Evolutionary conservation across 2,797 vertebrate genomes (phyloP).

Genomic region (Pseudochirops cupreus): DNA sequence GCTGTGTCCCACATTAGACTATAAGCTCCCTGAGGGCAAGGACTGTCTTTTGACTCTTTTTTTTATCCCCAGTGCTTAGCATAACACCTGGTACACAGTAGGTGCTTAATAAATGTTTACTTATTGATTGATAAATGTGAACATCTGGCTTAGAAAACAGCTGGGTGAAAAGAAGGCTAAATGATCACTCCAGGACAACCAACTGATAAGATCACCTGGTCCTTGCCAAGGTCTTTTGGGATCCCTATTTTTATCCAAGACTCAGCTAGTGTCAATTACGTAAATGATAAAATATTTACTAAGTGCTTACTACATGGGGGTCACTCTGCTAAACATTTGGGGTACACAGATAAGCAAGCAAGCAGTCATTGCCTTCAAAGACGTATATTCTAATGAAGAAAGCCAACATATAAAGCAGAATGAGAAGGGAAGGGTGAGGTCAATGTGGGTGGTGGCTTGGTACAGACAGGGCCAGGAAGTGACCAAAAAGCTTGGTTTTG

Average conservation of each 20-base stretch:
- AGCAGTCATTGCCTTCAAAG: not conserved
- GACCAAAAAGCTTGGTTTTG: not conserved
- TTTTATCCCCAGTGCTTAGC: not conserved
- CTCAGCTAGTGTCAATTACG: not conserved
- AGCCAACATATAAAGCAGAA: not conserved
- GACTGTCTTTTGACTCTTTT: not conserved
- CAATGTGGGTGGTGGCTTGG: not conserved
- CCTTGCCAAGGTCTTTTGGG: not conserved
- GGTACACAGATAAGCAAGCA: not conserved
- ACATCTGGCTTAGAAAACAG: not conserved
- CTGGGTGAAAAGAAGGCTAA: not conserved
- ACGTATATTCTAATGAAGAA: not conserved
- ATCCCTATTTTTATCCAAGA: not conserved
- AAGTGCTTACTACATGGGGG: not conserved
- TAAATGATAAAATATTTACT: not conserved
- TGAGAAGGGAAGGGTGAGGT: not conserved
- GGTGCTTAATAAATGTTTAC: not conserved
- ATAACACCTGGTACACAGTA: not conserved
- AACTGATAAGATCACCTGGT: not conserved
- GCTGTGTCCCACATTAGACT: not conserved
- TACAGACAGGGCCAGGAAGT: not conserved
- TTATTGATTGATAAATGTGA: not conserved
- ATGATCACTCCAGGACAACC: not conserved
- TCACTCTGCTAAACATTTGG: not conserved
- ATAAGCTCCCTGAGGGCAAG: not conserved